Conservation (phyloP, 2,888 invertebrate species). For the Campoletis raptor region DNA sequence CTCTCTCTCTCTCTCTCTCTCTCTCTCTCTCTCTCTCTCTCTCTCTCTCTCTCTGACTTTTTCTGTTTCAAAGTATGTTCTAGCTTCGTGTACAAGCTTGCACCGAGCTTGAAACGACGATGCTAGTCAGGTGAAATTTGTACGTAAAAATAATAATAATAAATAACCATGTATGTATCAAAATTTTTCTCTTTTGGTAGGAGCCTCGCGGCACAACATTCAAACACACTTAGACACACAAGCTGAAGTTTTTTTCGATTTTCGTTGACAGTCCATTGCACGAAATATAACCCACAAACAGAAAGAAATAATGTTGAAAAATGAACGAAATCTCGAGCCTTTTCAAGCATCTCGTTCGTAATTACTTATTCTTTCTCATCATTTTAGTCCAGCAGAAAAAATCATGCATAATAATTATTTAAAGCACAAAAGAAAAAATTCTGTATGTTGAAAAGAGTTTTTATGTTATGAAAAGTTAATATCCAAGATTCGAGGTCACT, state of each 20-base stretch:
- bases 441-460: not conserved
- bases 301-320: constrained; percentile 25
- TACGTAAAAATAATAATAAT: constrained; percentile 30
- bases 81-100: constrained; percentile 44
- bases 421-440: not conserved
- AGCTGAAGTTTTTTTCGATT: constrained; percentile 6
- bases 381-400: not conserved
- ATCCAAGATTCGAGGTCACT: not conserved
- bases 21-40: constrained; percentile 10
- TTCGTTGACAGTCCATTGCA: constrained; percentile 6
- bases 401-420: not conserved
- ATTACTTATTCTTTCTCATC: constrained; percentile 11
- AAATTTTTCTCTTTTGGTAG: constrained; percentile 20
- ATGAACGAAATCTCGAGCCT: not conserved
- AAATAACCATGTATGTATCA: not conserved
- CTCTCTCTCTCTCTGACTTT: constrained; percentile 13
- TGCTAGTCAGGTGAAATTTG: constrained; percentile 37
- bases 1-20: constrained; percentile 17
- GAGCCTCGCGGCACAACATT: constrained; percentile 24
- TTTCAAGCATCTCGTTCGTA: constrained; percentile 5
- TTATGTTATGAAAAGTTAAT: not conserved
- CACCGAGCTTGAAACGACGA: constrained; percentile 38
- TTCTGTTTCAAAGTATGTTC: constrained; percentile 26
- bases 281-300: constrained; percentile 25
- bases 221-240: constrained; percentile 16